Conservation (phyloP, 2,113 vertebrate species). For the Phyllopteryx taeniolatus region DNA sequence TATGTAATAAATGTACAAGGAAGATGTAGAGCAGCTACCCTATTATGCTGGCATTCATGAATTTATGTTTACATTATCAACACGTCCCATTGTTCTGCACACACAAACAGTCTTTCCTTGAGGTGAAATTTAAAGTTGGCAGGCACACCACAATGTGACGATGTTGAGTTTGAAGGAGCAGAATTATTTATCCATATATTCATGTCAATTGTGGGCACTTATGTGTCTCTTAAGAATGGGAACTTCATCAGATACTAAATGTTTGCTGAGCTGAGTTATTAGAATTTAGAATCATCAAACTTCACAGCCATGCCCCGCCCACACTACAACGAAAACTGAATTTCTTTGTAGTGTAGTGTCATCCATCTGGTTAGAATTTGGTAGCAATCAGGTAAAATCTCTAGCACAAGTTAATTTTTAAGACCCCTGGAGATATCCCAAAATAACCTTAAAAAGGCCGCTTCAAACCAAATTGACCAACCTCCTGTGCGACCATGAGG, state of each 20-base stretch:
- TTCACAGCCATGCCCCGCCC: not conserved
- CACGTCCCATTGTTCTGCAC: slow-evolving; percentile 59
- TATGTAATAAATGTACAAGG: slow-evolving; percentile 46
- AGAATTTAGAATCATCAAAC: not conserved
- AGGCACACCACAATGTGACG: too few species aligned
- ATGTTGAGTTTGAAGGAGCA: not conserved
- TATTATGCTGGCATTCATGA: slow-evolving; percentile 68
- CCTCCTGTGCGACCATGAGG: too few species aligned
- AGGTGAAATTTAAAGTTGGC: not conserved
- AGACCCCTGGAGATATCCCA: not conserved
- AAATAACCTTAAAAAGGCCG: too few species aligned
- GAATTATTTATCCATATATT: not conserved
- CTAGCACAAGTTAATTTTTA: not conserved
- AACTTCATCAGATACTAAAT: not conserved
- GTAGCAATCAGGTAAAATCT: not conserved
- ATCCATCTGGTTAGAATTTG: not conserved
- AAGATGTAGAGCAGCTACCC: slow-evolving; percentile 63
- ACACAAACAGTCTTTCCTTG: slow-evolving; percentile 48
- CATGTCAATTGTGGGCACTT: not conserved
- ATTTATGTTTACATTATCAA: slow-evolving; percentile 71
- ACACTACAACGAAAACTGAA: not conserved
- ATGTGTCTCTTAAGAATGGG: not conserved
- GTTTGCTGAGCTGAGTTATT: not conserved
- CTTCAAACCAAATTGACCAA: too few species aligned
- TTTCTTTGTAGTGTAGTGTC: not conserved